Evolutionary conservation across 2,888 invertebrate genomes (phyloP), one percentile per base, ranked within the genome.

Genomic region (Nymphalis c-album): DNA sequence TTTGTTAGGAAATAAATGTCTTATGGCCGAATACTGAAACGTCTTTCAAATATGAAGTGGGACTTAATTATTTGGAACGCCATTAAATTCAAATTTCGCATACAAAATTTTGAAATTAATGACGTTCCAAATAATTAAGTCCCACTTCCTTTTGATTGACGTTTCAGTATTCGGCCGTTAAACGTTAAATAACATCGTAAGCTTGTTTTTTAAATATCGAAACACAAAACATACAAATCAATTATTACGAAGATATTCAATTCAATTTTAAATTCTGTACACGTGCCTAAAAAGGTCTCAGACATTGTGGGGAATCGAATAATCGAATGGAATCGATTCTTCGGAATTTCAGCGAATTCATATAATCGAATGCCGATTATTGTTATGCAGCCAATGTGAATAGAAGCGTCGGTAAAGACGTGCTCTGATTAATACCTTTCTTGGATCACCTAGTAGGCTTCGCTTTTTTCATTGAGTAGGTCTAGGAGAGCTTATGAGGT

Each of bases 301-400:
- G 75, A 79, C 76, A 76, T 73, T 76, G 74, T 70, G 70, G 73
- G 61, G 63, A 64, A 71, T 70, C 71, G 72, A 74, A 73, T 73
- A 73, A 75, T 71, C 64, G 65, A 63, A 70, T 55, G 31, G 26
- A 55, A 55, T 55, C 53, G 53, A 55, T 73, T 67, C 69, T 62
- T 63, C 53, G 74, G 71, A 75, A 80, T 76, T 75, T 75, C 74
- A 82, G 82, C 53, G 53, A 55, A 85, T 83, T 83, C 84, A 80
- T 85, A 86, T 86, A 85, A 85, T 81, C 84, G 85, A 84, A 84
- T 85, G 81, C 85, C 85, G 80, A 82, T 82, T 84, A 83, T 82
- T 82, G 84, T 81, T 86, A 84, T 86, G 84, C 85, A 84, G 80
- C 80, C 81, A 83, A 82, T 84, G 64, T 79, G 64, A 73, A 64